phyloP scores from a whole-genome alignment of 2,888 invertebrate genomes.

The Gryllus longicercus region DNA sequence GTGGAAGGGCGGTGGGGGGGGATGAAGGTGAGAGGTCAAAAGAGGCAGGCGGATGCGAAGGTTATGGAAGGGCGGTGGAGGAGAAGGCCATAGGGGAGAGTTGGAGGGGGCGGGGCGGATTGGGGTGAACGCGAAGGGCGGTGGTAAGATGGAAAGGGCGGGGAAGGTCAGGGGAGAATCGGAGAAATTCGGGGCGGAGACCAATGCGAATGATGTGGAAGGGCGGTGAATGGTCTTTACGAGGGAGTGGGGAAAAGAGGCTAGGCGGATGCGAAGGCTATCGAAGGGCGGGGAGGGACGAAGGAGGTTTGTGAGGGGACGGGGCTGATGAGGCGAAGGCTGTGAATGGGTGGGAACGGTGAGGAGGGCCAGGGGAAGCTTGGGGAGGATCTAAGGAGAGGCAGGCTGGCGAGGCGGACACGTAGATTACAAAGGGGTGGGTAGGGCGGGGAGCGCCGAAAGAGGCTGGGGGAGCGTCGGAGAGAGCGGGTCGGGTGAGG shows the following conservation, averaged over 20 bases:
- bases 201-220: too few species aligned
- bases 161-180: too few species aligned
- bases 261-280: too few species aligned
- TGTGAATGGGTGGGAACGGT: background rate
- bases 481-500: background rate
- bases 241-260: too few species aligned
- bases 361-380: background rate
- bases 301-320: too few species aligned
- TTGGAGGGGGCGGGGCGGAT: background rate
- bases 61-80: background rate
- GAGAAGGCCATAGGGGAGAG: background rate
- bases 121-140: background rate
- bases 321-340: too few species aligned
- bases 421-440: background rate
- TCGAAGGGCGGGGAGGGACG: too few species aligned
- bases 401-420: background rate
- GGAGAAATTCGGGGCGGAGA: too few species aligned
- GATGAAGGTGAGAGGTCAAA: background rate
- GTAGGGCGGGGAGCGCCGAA: background rate
- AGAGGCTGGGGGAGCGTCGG: background rate
- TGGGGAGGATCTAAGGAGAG: background rate
- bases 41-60: background rate
- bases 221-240: too few species aligned
- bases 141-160: background rate
- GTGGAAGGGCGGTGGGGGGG: too few species aligned